phyloP scores from a whole-genome alignment of 2,113 vertebrate genomes.

The Redunca redunca region DNA sequence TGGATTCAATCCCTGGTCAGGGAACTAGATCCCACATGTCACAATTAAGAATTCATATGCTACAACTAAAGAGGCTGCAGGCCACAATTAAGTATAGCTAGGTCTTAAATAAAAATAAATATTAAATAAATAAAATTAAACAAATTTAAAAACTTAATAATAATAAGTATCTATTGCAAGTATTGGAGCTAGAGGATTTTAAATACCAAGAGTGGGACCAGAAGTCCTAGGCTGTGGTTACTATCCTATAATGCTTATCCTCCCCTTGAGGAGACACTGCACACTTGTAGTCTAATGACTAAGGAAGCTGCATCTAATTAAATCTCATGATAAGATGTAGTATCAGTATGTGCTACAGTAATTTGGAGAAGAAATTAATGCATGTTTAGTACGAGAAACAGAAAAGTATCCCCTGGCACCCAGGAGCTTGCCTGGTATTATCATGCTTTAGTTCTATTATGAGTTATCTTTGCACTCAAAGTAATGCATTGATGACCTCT shows the following conservation, averaged over 20 bases:
- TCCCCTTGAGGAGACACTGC: background rate
- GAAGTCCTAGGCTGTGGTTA: background rate
- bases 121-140: background rate
- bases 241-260: background rate
- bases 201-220: background rate
- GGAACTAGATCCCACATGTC: background rate
- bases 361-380: background rate
- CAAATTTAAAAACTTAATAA: background rate
- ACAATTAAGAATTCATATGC: background rate
- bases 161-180: background rate
- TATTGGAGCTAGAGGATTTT: background rate
- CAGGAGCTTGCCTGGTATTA: background rate
- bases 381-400: background rate
- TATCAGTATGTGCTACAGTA: background rate
- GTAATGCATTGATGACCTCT: background rate
- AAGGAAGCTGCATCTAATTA: background rate
- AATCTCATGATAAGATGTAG: background rate
- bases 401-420: background rate
- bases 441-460: background rate
- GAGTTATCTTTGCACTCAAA: background rate
- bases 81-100: background rate
- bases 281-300: background rate
- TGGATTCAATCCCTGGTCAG: background rate
- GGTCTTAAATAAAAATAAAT: background rate
- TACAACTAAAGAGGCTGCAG: background rate